Conservation (phyloP, 1,140 invertebrate genomes). For the Bacillus rossius region DNA sequence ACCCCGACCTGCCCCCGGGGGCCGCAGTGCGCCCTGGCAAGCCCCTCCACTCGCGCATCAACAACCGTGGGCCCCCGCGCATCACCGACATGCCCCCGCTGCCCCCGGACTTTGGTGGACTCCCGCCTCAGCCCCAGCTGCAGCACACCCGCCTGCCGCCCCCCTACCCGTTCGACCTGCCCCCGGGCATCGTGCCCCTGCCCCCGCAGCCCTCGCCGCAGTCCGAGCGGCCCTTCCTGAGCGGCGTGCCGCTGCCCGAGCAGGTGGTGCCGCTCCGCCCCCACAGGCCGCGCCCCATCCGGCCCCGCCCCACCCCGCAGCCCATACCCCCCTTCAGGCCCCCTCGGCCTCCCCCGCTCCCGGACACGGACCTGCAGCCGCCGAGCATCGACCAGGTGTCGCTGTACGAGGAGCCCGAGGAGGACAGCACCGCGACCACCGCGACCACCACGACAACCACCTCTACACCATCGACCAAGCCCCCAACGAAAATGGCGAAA, state of each 20-base stretch:
- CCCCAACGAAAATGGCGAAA: conserved; percentile 3
- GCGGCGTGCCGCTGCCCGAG: conserved; percentile 66
- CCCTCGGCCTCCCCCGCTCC: no score
- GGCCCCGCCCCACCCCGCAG: neutral
- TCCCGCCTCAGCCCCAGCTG: conserved; percentile 35
- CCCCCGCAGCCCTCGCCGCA: conserved; percentile 43
- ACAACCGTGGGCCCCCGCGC: conserved; percentile 80
- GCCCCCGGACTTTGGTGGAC: conserved; percentile 61
- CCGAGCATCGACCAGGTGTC: neutral
- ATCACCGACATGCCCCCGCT: conserved; percentile 67
- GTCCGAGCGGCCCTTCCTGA: conserved; percentile 45
- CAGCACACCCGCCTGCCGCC: conserved; percentile 39
- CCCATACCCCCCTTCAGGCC: neutral
- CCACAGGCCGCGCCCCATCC: neutral
- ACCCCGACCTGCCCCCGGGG: conserved; percentile 37
- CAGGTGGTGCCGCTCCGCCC: conserved; percentile 55
- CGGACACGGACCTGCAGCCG: no score
- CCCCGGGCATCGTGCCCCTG: conserved; percentile 12
- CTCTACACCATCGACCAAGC: neutral
- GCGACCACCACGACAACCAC: conserved; percentile 30
- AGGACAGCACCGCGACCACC: conserved; percentile 23
- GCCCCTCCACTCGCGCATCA: conserved; percentile 63
- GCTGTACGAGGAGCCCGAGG: neutral
- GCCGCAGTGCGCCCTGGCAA: conserved; percentile 40
- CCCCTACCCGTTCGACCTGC: conserved; percentile 37